Evolutionary conservation across 2,797 vertebrate genomes (phyloP).

Genomic region (Anabas testudineus): DNA sequence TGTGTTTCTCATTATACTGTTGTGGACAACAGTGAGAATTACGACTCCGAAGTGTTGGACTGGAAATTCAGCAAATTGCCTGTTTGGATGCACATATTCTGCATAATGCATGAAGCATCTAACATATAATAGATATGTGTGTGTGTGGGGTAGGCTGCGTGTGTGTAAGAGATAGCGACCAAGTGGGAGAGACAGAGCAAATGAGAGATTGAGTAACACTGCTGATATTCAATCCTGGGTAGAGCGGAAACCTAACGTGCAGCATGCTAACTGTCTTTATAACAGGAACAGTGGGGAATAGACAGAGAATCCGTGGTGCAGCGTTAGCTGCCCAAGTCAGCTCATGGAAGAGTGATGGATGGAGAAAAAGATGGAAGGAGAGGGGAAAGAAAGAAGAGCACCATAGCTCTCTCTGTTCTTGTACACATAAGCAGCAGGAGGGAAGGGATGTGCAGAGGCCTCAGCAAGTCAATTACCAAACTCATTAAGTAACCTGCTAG

Average conservation of each 20-base stretch:
- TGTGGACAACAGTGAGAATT: conserved; percentile 54
- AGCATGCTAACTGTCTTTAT: conserved; percentile 42
- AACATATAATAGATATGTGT: conserved; percentile 46
- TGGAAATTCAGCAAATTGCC: conserved; percentile 68
- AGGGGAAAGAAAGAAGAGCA: conserved; percentile 10
- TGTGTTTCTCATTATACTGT: conserved; percentile 50
- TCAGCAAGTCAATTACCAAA: conserved; percentile 85
- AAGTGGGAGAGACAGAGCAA: conserved; percentile 38
- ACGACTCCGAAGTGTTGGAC: conserved; percentile 54
- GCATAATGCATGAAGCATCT: conserved; percentile 66
- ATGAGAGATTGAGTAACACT: conserved; percentile 42
- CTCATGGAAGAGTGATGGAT: conserved; percentile 37
- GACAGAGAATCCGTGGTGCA: conserved; percentile 43
- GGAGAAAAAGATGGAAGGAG: conserved; percentile 39
- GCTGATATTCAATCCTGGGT: conserved; percentile 57
- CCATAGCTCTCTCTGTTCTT: conserved; percentile 58
- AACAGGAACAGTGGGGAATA: conserved; percentile 41
- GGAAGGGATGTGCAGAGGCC: conserved; percentile 71
- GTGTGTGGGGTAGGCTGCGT: conserved; percentile 20
- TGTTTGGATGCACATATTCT: conserved; percentile 64
- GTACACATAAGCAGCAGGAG: conserved; percentile 76
- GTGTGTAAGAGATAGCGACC: conserved; percentile 39
- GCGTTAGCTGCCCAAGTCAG: conserved; percentile 50
- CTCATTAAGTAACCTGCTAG: conserved; percentile 84
- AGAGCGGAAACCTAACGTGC: conserved; percentile 50